Base-by-base conservation (phyloP, 2,888 invertebrate species). In the Choristoneura rosaceana region DNA sequence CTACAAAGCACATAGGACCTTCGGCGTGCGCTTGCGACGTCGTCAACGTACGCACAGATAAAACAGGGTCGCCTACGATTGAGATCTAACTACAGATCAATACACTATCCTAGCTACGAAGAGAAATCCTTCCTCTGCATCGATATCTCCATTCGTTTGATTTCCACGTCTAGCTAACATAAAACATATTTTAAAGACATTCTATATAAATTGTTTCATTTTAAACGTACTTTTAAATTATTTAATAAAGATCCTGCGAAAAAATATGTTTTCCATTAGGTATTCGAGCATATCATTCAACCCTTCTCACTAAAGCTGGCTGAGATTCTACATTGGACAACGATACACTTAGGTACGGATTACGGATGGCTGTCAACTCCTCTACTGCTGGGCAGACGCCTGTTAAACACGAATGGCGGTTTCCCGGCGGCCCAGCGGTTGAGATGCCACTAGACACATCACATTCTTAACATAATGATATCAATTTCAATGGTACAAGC, bases 1-100 rank as follows among this genome's bases (percentile, higher is more conserved):
- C 88, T 88, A 88, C 83, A 76, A 87, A 87, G 88, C 87, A 74
- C 77, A 77, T 34, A 58, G n/a, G 58, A 50, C 55, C 43, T 60
- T 47, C 47, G 17, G 2, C 45, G 52, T 14, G 17, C 14, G 2
- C 9, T 17, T 25, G 64, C 59, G 38, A 38, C 65, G 59, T 47
- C 12, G 33, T 47, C 59, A 65, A 66, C 33, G 71, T 59, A 63
- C 71, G 74, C 74, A 74, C 73, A 76, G 73, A 73, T 55, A 17
- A 60, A 75, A 76, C 65, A 74, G 71, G 69, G 67, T 68, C 38
- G 38, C 38, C 47, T 50, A 74, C 85, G 85, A 86, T 80, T 76
- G 80, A 76, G 79, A 83, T 78, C 82, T 81, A 76, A 68, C 83
- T 84, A 83, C 81, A 75, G 80, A 81, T 83, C 77, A 77, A 78